phyloP scores from a whole-genome alignment of 1,140 invertebrate genomes.

The Tribolium madens region DNA sequence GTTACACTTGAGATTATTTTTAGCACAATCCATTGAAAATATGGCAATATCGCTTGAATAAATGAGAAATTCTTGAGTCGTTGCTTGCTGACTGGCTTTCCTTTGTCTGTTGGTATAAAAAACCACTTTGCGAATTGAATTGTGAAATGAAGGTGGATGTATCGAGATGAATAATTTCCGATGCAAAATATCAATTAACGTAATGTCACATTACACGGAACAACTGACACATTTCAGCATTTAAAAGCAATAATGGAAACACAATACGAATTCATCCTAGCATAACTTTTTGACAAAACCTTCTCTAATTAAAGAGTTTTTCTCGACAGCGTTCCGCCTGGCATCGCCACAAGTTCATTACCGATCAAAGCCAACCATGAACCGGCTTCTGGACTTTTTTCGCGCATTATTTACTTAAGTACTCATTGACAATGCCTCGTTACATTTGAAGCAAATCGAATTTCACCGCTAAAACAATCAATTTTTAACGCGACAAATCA shows the following conservation, averaged over 20 bases:
- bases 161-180: conserved; percentile 11
- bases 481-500: conserved; percentile 60
- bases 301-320: conserved; percentile 63
- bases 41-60: too few relatives aligned
- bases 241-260: conserved; percentile 26
- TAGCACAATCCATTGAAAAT: too few relatives aligned
- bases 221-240: conserved; percentile 15
- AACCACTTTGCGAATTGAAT: too few relatives aligned
- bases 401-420: conserved; percentile 55
- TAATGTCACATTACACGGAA: conserved; percentile 21
- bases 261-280: conserved; percentile 51
- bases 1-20: too few relatives aligned
- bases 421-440: conserved; percentile 60
- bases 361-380: conserved; percentile 60
- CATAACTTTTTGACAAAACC: conserved; percentile 58
- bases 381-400: conserved; percentile 51
- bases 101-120: too few relatives aligned
- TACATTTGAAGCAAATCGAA: conserved; percentile 61
- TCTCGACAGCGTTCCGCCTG: conserved; percentile 57
- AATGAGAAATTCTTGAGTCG: too few relatives aligned
- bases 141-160: neutral
- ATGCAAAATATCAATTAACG: conserved; percentile 30
- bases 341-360: conserved; percentile 62
- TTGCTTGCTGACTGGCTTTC: too few relatives aligned
- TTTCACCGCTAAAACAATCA: conserved; percentile 61